phyloP scores from a whole-genome alignment of 2,797 vertebrate species.

The Girardinus metallicus region DNA sequence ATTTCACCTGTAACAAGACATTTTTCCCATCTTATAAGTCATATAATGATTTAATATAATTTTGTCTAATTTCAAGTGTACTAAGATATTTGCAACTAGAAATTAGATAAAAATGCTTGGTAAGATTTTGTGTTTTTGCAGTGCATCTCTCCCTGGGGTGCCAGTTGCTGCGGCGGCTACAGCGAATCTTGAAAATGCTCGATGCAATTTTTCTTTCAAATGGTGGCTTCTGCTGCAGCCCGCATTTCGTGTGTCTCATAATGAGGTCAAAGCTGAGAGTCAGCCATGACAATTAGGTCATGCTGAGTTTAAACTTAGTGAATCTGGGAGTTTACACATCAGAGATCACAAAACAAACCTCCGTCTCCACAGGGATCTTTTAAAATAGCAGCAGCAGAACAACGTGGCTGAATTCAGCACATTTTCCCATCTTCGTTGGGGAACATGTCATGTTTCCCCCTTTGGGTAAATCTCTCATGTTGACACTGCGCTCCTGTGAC shows the following conservation, averaged over 20 bases:
- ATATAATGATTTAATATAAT: no score
- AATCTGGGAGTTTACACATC: slow-evolving; percentile 1
- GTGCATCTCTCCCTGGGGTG: not conserved
- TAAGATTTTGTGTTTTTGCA: no score
- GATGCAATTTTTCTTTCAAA: not conserved
- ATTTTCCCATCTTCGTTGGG: not conserved
- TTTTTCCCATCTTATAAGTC: no score
- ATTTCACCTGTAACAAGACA: no score
- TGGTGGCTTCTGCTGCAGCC: not conserved
- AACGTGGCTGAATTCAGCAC: not conserved
- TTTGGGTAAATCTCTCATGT: not conserved
- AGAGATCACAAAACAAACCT: not conserved
- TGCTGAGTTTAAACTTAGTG: not conserved
- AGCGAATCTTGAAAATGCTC: not conserved
- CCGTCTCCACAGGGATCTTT: not conserved
- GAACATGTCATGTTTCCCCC: not conserved
- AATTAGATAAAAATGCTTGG: no score
- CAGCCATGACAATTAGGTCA: not conserved
- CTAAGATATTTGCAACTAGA: no score
- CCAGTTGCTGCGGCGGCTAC: not conserved
- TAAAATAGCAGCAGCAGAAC: not conserved
- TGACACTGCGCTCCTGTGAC: not conserved
- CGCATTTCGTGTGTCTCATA: not conserved
- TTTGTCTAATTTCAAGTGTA: no score
- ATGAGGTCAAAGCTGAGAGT: not conserved